Base-by-base conservation (phyloP, 2,797 vertebrate species). In the Meriones psammophilus region DNA sequence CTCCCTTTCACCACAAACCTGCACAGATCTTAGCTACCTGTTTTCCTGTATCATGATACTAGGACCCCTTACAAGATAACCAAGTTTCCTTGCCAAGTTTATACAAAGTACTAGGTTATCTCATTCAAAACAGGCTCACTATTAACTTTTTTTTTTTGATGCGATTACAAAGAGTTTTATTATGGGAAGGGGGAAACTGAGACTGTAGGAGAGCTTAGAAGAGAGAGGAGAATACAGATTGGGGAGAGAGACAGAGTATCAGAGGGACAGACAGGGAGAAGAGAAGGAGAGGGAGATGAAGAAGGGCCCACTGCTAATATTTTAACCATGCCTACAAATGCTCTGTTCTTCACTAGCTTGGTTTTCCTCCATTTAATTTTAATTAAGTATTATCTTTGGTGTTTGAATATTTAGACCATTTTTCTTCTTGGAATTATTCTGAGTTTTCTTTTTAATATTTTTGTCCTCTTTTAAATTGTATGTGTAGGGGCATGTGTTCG, bases 391-490 rank as follows among this genome's bases (percentile, higher is more conserved):
- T 86, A 81, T 74, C 54, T 39, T 96, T 88, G 64, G 46, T 50
- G 77, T 60, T 93, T 88, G 78, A 83, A 91, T 74, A 85, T 68
- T 73, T 74, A 26, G 78, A 85, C 58, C 92, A 85, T 13, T 54
- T 76, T 92, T 90, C 80, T 60, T 14, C 62, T 86, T 42, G 30
- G 20, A 93, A 90, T 74, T 73, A 39, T 39, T 39, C 39, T 39
- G 39, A 39, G 2, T 39, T 39, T 39, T 39, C 39, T 39, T 39
- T 39, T 39, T 39, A 39, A 42, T 4, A 20, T 56, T 24, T 60
- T 62, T 42, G 36, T 74, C 62, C 62, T 62, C 39, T 42, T 58
- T 58, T 58, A 58, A 58, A 58, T 15, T 58, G 22, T 42, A 10
- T 74, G 73, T 46, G 26, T 15, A 5, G 39, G 39, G 42, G 5